A percentile compares a stretch with the other conserved stretches of the same genome.
Conservation (phyloP, 2,888 invertebrate species). For the Chrysomela aeneicollis region DNA sequence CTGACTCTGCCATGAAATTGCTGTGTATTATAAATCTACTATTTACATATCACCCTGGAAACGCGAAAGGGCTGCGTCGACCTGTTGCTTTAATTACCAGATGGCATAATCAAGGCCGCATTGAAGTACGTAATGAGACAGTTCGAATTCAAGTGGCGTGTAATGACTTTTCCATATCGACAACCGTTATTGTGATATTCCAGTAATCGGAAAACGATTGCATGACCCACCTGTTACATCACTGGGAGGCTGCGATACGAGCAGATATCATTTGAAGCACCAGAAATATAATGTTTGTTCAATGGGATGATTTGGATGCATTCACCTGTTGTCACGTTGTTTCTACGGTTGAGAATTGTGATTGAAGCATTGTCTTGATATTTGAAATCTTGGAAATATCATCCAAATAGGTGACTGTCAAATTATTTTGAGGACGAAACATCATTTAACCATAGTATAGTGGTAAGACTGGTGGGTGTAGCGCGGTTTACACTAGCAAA, state of each 20-base stretch:
- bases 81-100: slow-evolving; percentile 17
- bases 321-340: too few relatives aligned
- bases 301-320: too few relatives aligned
- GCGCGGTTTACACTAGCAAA: too few relatives aligned
- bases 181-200: not conserved
- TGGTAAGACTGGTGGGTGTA: too few relatives aligned
- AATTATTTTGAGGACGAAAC: too few relatives aligned
- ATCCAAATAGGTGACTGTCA: too few relatives aligned
- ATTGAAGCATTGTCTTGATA: too few relatives aligned
- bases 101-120: slow-evolving; percentile 6
- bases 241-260: not conserved
- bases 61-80: slow-evolving; percentile 13
- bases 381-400: too few relatives aligned
- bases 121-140: slow-evolving; percentile 11
- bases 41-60: slow-evolving; percentile 1
- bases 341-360: too few relatives aligned
- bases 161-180: slow-evolving; percentile 12
- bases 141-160: slow-evolving; percentile 13
- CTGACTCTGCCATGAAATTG: slow-evolving; percentile 3
- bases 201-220: not conserved
- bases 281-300: too few relatives aligned
- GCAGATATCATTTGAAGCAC: too few relatives aligned
- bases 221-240: not conserved
- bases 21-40: not conserved
- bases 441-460: too few relatives aligned